Evolutionary conservation across 2,888 invertebrate species (phyloP).

Genomic region (Tachina grossa): DNA sequence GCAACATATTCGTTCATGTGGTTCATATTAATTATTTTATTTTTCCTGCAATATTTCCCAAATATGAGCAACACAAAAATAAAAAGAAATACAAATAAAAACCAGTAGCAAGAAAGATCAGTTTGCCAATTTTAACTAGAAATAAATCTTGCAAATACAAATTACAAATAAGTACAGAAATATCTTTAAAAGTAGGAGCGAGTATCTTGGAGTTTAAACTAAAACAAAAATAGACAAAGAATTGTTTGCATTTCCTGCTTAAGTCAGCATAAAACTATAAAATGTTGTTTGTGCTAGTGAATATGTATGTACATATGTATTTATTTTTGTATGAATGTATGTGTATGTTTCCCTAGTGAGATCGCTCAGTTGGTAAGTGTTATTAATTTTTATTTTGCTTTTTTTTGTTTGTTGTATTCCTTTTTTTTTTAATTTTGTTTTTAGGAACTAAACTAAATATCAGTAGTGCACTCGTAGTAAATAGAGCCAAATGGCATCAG

Average conservation of each 20-base stretch:
- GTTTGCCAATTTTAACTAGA: conserved; percentile 67
- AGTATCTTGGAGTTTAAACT: conserved; percentile 44
- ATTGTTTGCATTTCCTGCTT: conserved; percentile 66
- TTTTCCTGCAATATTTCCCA: conserved; percentile 8
- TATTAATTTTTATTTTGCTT: conserved; percentile 53
- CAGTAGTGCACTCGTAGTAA: conserved; percentile 6
- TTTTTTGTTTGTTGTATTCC: conserved; percentile 10
- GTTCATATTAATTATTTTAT: conserved; percentile 16
- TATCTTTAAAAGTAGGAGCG: conserved; percentile 46
- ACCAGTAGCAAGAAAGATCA: conserved; percentile 55
- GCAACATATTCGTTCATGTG: conserved; percentile 8
- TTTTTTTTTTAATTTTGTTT: conserved; percentile 17
- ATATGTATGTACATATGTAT: background rate
- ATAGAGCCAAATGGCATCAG: conserved; percentile 60
- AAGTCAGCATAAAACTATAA: conserved; percentile 60
- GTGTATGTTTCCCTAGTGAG: conserved; percentile 34
- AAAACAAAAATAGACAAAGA: conserved; percentile 52
- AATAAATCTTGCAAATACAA: conserved; percentile 60
- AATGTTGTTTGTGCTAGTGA: conserved; percentile 11
- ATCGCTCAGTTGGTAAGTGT: conserved; percentile 49
- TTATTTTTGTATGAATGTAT: too few species aligned
- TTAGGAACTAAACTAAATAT: conserved; percentile 52
- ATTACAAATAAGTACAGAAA: conserved; percentile 54
- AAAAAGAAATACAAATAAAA: conserved; percentile 32
- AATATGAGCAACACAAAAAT: conserved; percentile 10